phyloP scores from a whole-genome alignment of 2,113 vertebrate genomes.

The Haliaeetus leucogaster region DNA sequence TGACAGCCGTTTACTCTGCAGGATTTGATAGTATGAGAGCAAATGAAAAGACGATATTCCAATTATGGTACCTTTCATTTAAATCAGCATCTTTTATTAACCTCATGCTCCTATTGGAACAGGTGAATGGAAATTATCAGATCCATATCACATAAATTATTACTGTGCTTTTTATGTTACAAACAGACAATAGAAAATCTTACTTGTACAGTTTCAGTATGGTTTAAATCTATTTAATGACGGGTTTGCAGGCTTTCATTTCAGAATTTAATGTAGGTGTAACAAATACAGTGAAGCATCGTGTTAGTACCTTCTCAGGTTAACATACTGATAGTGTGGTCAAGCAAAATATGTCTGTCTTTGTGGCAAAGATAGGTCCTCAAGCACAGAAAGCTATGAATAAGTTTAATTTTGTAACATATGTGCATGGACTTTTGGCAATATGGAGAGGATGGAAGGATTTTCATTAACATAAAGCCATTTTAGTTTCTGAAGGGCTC shows the following conservation, averaged over 20 bases:
- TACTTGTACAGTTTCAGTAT: not conserved
- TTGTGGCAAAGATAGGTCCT: not conserved
- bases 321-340: not conserved
- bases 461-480: constrained; percentile 40
- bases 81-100: not conserved
- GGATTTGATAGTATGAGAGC: not conserved
- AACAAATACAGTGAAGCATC: not conserved
- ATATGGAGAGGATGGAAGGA: not conserved
- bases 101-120: not conserved
- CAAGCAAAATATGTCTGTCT: not conserved
- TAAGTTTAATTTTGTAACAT: constrained; percentile 9
- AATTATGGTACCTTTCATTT: not conserved
- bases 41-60: not conserved
- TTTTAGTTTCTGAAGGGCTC: constrained; percentile 27
- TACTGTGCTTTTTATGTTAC: not conserved
- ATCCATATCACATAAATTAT: not conserved
- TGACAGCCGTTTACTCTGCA: not conserved
- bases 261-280: not conserved
- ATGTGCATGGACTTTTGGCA: not conserved
- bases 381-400: not conserved
- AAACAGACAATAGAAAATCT: not conserved
- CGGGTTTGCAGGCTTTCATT: not conserved
- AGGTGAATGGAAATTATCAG: not conserved
- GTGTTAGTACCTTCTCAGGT: not conserved
- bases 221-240: not conserved